A percentile compares a stretch with the other conserved stretches of the same genome.
These are phyloP conservation scores for Ptilorrhoa leucosticta DNA, from an alignment of 2,113 vertebrate species.

Conservation along the genomic window DNA sequence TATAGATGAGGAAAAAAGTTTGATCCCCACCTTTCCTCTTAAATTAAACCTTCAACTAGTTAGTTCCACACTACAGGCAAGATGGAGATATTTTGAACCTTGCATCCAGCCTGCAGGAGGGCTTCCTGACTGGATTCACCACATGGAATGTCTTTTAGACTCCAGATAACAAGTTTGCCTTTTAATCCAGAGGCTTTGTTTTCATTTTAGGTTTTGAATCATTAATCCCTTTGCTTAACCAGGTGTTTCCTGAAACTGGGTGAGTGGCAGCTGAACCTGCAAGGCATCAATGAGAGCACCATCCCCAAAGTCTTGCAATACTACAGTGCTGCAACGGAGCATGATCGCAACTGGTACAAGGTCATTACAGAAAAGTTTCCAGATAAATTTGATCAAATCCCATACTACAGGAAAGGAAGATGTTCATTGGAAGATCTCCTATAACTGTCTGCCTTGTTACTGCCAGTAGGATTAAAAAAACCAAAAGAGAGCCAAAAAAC, in stretches of 20 bases:
- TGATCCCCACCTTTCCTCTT: neutral
- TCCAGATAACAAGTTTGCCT: neutral
- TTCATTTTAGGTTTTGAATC: neutral
- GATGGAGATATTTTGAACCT: neutral
- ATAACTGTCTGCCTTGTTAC: neutral
- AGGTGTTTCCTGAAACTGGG: constrained; percentile 98
- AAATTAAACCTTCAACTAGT: neutral
- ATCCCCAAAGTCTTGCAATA: constrained; percentile 97
- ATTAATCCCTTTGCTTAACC: constrained; percentile 23
- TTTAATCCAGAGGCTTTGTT: neutral
- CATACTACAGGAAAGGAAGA: neutral
- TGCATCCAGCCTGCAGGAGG: neutral
- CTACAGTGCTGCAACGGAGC: constrained; percentile 95
- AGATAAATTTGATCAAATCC: neutral
- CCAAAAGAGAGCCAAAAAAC: neutral
- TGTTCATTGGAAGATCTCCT: neutral
- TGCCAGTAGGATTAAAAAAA: neutral
- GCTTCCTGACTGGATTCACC: neutral
- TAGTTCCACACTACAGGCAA: neutral
- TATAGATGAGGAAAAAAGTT: neutral
- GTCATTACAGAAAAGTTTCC: constrained; percentile 56
- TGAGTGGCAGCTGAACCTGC: constrained; percentile 97
- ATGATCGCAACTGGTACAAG: constrained; percentile 99
- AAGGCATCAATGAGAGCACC: constrained; percentile 98
- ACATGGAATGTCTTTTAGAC: neutral